Evolutionary conservation across 2,113 vertebrate genomes (phyloP).

Genomic region (Ursus arctos): DNA sequence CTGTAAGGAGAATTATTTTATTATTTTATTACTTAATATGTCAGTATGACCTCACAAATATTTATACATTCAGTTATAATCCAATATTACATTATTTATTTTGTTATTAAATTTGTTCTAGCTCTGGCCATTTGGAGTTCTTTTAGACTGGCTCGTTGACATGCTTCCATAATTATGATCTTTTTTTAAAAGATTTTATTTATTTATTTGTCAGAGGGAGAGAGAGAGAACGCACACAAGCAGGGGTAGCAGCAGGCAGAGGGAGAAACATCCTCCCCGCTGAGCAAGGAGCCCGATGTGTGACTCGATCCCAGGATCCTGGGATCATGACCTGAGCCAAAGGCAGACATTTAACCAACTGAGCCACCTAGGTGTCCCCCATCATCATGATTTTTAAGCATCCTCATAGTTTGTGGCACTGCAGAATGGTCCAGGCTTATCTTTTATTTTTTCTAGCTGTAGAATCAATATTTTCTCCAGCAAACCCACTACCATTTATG

Average conservation of each 20-base stretch:
- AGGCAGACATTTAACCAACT: too few relatives aligned
- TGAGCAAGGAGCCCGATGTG: too few relatives aligned
- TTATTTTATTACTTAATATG: slow-evolving; percentile 24
- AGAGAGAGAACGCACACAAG: too few relatives aligned
- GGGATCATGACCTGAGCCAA: too few relatives aligned
- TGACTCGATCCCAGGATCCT: too few relatives aligned
- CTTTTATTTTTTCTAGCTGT: not conserved
- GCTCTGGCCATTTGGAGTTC: not conserved
- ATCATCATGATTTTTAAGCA: not conserved
- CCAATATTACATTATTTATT: not conserved
- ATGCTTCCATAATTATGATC: not conserved
- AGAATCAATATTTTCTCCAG: slow-evolving; percentile 4
- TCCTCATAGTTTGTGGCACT: not conserved
- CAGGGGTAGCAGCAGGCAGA: too few relatives aligned
- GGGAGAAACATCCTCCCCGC: too few relatives aligned
- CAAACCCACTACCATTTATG: not conserved
- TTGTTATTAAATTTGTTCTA: not conserved
- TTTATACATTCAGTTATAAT: slow-evolving; percentile 18
- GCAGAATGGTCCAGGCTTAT: not conserved
- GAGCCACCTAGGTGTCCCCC: too few relatives aligned
- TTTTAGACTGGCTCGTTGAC: not conserved
- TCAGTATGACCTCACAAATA: not conserved
- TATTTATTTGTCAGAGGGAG: too few relatives aligned
- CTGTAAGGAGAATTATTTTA: not conserved
- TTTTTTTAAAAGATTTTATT: too few relatives aligned